Conservation (phyloP, 2,888 invertebrate genomes). For the Agriopis aurantiaria region DNA sequence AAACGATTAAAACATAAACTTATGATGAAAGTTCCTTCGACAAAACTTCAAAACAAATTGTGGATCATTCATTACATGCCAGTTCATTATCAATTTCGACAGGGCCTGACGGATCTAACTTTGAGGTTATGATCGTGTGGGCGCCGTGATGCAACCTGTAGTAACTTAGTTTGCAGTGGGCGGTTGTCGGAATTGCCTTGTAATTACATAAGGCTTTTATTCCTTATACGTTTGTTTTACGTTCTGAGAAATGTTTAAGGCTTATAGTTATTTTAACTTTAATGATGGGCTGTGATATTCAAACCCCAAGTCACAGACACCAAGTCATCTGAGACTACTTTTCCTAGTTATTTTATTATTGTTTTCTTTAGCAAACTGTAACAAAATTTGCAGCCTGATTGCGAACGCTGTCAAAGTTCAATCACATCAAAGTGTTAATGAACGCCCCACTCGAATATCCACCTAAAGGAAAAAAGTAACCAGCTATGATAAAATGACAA, state of each 20-base stretch:
- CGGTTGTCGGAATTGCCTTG: constrained; percentile 42
- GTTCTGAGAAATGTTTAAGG: constrained; percentile 18
- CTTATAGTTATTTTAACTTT: constrained; percentile 13
- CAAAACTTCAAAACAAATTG: not conserved
- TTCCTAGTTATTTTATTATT: too few species aligned
- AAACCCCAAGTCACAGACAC: not conserved
- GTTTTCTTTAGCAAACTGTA: too few species aligned
- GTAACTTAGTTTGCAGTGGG: constrained; percentile 36
- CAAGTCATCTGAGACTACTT: not conserved
- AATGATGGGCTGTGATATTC: constrained; percentile 4
- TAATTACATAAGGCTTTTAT: constrained; percentile 45
- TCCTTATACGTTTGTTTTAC: constrained; percentile 41
- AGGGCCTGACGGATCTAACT: constrained; percentile 36
- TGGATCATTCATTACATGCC: not conserved
- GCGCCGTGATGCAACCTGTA: constrained; percentile 44
- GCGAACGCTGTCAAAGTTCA: not conserved
- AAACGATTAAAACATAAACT: too few species aligned
- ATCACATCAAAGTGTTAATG: not conserved
- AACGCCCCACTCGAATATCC: not conserved
- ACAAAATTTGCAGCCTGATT: not conserved
- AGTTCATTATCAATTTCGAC: constrained; percentile 19
- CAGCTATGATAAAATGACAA: not conserved
- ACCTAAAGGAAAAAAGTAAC: not conserved
- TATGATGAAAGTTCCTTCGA: too few species aligned
- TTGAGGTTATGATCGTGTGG: constrained; percentile 37